Evolutionary conservation across 2,888 invertebrate species (phyloP), one percentile per base, ranked within the genome.

Genomic region (Ctena decussata): DNA sequence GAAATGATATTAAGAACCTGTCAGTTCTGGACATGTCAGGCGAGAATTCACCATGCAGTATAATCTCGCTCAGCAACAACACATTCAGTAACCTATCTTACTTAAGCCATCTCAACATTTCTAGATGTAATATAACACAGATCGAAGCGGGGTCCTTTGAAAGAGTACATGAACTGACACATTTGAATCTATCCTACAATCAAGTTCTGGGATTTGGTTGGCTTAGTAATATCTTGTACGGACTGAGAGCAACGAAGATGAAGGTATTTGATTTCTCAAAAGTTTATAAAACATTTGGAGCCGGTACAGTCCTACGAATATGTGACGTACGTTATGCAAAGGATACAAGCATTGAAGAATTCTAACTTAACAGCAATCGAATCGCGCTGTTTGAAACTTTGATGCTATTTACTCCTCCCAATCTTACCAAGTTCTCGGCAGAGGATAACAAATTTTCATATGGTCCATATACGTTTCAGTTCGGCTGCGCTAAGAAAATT

Each of bases 131-230:
- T 6, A 60, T 60, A 27, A 27, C 60, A 27, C 2, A 6, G 5
- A 27, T 60, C 8, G 60, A 60, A 11, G 60, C 24, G 24, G 86
- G 83, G 18, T 70, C 82, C 0, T 32, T 83, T 49, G 72, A 71
- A 35, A 74, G 70, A 15, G 44, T 83, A 27, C 46, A 60, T 15
- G 37, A 74, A 5, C 27, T 86, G 37, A 75, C 37, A 71, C 35
- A 74, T 37, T 12, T 83, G 18, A 46, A 83, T 65, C 18, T 60
- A 8, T 60, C 60, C 8, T 60, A 30, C 18, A 60, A 60, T 60
- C 24, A 27, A 30, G 60, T 5, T 11, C 60, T 60, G 3, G 60
- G 60, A 30, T 60, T 60, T 21, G 15, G 6, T 5, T 11, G 8
- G 1, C 60, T 60, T 27, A 24, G 60, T 1, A 24, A 24, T 24